phyloP scores from a whole-genome alignment of 2,797 vertebrate species.

The Lagocephalus sceleratus region DNA sequence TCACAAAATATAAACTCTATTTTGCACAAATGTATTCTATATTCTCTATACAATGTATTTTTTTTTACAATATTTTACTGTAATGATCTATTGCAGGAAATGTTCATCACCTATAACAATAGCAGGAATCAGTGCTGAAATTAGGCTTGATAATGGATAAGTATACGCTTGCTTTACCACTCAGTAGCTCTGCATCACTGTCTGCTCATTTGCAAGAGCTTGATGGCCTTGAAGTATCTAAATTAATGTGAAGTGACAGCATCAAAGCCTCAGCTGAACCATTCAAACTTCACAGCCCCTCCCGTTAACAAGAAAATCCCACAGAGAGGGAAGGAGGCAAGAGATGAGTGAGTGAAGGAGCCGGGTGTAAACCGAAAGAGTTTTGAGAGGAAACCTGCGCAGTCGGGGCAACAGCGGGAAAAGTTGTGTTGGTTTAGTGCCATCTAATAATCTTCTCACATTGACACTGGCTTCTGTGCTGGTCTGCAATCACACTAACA shows the following conservation, averaged over 20 bases:
- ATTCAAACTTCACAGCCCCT: slow-evolving; percentile 72
- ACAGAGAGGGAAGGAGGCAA: slow-evolving; percentile 36
- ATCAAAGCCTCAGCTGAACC: slow-evolving; percentile 75
- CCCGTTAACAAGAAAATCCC: slow-evolving; percentile 59
- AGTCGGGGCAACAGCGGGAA: slow-evolving; percentile 10
- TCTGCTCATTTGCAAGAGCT: slow-evolving; percentile 72
- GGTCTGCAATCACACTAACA: no score
- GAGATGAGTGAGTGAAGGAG: slow-evolving; percentile 23
- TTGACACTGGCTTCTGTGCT: no score
- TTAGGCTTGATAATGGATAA: slow-evolving; percentile 20
- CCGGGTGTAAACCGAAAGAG: slow-evolving; percentile 32
- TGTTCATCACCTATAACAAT: neutral
- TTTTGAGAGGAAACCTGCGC: slow-evolving; percentile 33
- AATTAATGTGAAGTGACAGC: slow-evolving; percentile 77
- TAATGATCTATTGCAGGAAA: no score
- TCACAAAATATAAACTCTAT: no score
- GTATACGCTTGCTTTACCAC: slow-evolving; percentile 43
- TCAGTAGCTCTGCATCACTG: slow-evolving; percentile 37
- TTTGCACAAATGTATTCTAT: no score
- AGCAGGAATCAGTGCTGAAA: slow-evolving; percentile 9
- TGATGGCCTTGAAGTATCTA: slow-evolving; percentile 76
- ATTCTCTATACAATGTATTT: no score
- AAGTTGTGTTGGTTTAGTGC: no score
- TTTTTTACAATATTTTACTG: no score
- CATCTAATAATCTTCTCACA: no score